phyloP scores from a whole-genome alignment of 2,113 vertebrate genomes.

The Paradisaea rubra region DNA sequence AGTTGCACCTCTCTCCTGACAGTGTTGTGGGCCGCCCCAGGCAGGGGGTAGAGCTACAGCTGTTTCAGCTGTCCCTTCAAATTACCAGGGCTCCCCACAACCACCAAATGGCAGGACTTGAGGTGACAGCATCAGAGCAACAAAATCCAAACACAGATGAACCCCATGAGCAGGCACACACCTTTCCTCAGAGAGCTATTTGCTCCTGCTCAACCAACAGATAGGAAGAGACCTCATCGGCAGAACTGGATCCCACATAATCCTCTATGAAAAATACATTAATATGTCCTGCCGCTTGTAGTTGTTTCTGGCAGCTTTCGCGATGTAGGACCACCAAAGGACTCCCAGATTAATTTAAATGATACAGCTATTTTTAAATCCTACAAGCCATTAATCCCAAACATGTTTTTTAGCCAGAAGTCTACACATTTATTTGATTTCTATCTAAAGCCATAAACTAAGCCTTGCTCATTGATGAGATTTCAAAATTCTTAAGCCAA shows the following conservation, averaged over 20 bases:
- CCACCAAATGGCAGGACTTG: neutral
- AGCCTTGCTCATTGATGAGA: neutral
- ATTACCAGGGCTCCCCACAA: neutral
- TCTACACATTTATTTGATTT: slow-evolving; percentile 11
- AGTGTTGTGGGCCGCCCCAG: neutral
- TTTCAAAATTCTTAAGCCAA: slow-evolving; percentile 4
- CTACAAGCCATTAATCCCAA: neutral
- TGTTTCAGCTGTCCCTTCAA: neutral
- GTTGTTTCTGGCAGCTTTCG: neutral
- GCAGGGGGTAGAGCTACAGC: neutral
- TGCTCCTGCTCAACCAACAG: neutral
- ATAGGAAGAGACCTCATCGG: neutral
- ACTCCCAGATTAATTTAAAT: slow-evolving; percentile 1
- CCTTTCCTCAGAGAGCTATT: neutral
- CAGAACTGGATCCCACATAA: neutral
- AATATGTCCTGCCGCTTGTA: neutral
- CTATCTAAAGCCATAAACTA: neutral
- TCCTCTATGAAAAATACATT: neutral
- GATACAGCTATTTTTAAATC: neutral
- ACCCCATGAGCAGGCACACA: neutral
- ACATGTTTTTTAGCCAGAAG: neutral
- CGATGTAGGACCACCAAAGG: neutral
- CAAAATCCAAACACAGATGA: neutral
- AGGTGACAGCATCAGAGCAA: neutral
- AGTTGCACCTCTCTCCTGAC: neutral